A percentile compares a stretch with the other conserved stretches of the same genome.
Evolutionary conservation across 2,113 vertebrate species (phyloP).

Genomic region (Candoia aspera): DNA sequence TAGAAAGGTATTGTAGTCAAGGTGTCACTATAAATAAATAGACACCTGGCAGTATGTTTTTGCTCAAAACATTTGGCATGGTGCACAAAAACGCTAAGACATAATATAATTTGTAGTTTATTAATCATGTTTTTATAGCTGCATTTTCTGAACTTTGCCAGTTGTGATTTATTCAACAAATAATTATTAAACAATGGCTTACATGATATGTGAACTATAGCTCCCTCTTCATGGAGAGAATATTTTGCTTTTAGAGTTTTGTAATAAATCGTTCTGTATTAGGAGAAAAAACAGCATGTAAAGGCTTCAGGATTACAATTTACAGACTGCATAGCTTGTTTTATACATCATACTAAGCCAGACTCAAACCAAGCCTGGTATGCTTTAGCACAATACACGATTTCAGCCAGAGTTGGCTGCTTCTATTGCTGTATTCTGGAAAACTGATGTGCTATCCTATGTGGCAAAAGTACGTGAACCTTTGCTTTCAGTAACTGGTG

Average conservation of each 20-base stretch:
- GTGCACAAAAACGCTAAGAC: neutral
- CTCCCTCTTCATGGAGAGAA: neutral
- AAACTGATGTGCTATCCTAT: neutral
- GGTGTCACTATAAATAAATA: neutral
- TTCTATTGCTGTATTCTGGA: neutral
- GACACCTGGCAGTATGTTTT: neutral
- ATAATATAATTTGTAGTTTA: neutral
- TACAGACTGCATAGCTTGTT: neutral
- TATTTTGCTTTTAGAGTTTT: neutral
- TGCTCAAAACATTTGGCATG: neutral
- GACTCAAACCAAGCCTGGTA: neutral
- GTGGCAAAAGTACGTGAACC: neutral
- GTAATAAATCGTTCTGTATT: neutral
- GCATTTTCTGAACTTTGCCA: neutral
- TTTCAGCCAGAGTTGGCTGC: neutral
- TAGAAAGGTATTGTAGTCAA: neutral
- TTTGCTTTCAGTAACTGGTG: neutral
- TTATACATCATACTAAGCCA: neutral
- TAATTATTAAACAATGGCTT: neutral
- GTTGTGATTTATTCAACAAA: neutral
- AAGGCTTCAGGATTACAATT: neutral
- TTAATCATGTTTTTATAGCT: neutral
- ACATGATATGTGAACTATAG: neutral
- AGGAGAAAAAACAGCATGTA: neutral
- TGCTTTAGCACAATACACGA: neutral